Evolutionary conservation across 2,797 vertebrate genomes (phyloP).

Genomic region (Chaetodon trifasciatus): DNA sequence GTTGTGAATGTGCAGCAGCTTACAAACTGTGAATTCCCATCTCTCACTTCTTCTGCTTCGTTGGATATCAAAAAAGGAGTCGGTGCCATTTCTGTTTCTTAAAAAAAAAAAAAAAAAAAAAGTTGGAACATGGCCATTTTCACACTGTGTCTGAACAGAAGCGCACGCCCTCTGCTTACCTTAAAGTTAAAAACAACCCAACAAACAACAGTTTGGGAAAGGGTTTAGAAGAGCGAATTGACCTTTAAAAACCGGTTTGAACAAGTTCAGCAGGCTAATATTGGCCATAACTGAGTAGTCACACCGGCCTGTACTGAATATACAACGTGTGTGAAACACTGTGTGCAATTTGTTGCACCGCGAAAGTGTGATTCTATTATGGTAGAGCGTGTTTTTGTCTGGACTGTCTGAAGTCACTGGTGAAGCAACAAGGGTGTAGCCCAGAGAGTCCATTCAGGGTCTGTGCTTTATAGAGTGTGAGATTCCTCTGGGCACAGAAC

Average conservation of each 20-base stretch:
- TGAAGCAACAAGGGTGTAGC: constrained; percentile 65
- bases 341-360: not conserved
- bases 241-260: not conserved
- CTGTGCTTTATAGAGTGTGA: constrained; percentile 56
- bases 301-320: constrained; percentile 5
- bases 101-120: not conserved
- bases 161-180: not conserved
- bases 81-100: not conserved
- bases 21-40: too few species aligned
- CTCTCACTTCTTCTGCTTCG: too few species aligned
- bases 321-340: not conserved
- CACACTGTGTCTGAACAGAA: not conserved
- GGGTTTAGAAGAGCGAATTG: not conserved
- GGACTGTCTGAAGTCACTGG: constrained; percentile 30
- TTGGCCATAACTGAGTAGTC: not conserved
- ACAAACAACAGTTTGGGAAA: not conserved
- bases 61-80: not conserved
- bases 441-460: constrained; percentile 34
- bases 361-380: constrained; percentile 13
- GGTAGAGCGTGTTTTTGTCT: constrained; percentile 26
- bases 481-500: constrained; percentile 57
- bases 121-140: not conserved
- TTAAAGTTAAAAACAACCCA: too few species aligned
- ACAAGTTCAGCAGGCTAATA: not conserved
- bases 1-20: too few species aligned